Evolutionary conservation across 2,888 invertebrate species (phyloP).

Genomic region (Fragum fragum): DNA sequence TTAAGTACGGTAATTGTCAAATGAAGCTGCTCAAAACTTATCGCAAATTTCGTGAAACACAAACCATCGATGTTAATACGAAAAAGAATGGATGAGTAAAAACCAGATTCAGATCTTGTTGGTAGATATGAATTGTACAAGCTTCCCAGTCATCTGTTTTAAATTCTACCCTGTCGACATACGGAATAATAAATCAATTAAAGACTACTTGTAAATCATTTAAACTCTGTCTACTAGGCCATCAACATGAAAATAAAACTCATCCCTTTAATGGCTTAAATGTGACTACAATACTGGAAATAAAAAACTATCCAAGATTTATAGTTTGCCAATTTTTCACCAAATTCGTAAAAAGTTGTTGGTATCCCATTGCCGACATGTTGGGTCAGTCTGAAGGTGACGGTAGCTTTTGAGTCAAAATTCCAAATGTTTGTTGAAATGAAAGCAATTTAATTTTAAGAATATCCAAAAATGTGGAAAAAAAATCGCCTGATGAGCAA

Average conservation of each 20-base stretch:
- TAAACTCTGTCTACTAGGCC: conserved; percentile 2
- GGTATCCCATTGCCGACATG: too few species aligned
- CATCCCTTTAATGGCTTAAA: background rate
- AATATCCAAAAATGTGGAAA: too few species aligned
- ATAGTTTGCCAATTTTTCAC: too few species aligned
- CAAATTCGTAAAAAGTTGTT: too few species aligned
- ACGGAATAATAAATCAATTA: conserved; percentile 26
- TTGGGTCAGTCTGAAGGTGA: too few species aligned
- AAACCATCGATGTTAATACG: background rate
- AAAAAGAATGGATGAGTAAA: background rate
- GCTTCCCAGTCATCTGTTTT: conserved; percentile 17
- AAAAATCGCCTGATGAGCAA: too few species aligned
- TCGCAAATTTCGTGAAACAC: background rate
- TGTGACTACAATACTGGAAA: background rate
- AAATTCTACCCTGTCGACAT: conserved; percentile 20
- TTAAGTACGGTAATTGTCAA: too few species aligned
- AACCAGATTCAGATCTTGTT: background rate
- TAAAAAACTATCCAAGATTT: too few species aligned
- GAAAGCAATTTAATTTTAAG: too few species aligned
- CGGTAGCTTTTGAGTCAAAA: too few species aligned
- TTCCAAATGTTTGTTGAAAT: too few species aligned
- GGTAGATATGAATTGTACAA: background rate
- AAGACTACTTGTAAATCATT: conserved; percentile 31
- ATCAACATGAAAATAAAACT: background rate
- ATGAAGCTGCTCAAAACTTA: too few species aligned